Conservation (phyloP, 2,888 invertebrate species). For the Cosmorhoe ocellata region DNA sequence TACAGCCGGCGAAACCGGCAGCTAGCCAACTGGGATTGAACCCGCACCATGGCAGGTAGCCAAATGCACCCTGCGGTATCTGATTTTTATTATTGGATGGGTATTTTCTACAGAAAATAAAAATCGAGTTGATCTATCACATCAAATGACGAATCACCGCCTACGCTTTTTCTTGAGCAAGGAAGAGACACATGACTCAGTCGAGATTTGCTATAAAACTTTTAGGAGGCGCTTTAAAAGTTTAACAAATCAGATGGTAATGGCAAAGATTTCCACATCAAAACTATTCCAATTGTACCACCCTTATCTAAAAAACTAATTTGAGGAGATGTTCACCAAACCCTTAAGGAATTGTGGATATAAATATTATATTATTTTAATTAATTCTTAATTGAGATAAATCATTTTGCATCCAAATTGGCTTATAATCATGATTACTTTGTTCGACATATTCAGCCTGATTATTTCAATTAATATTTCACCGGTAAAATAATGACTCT, state of each 20-base stretch:
- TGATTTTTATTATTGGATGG: conserved; percentile 16
- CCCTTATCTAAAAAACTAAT: too few relatives aligned
- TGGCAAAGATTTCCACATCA: too few relatives aligned
- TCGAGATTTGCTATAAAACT: not conserved
- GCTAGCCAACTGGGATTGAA: conserved; percentile 18
- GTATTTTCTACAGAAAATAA: conserved; percentile 11
- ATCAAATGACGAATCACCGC: not conserved
- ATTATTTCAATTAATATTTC: not conserved
- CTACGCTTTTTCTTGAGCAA: not conserved
- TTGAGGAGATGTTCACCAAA: too few relatives aligned
- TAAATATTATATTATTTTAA: too few relatives aligned
- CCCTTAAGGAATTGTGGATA: too few relatives aligned
- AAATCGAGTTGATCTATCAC: conserved; percentile 3
- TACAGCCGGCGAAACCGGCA: conserved; percentile 15
- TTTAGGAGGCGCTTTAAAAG: not conserved
- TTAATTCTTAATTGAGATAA: too few relatives aligned
- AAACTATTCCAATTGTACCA: too few relatives aligned
- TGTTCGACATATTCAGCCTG: not conserved
- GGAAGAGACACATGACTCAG: not conserved
- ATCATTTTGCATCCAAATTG: too few relatives aligned
- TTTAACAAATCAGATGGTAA: not conserved
- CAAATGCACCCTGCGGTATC: conserved; percentile 31
- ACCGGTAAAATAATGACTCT: not conserved
- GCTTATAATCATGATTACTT: too few relatives aligned
- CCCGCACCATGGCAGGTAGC: conserved; percentile 39